Base-by-base conservation (phyloP, 2,113 vertebrate species). In the Podarcis muralis region DNA sequence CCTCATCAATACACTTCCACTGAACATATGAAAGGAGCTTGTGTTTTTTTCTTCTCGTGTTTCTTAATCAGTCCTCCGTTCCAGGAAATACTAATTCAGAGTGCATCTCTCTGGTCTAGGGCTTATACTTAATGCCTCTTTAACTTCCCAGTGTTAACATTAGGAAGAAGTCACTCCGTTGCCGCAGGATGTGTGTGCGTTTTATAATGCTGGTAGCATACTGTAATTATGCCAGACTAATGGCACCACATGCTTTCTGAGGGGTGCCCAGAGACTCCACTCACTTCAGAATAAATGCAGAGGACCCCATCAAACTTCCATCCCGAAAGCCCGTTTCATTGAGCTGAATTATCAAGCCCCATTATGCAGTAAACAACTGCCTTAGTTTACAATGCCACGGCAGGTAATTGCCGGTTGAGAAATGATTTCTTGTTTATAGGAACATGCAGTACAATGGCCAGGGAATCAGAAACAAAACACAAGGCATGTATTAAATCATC, bases 371-470 rank as follows among this genome's bases (percentile, higher is more conserved):
- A 86, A 85, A 27, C 79, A 83, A 35, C 0, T 37, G 81, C 32
- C 6, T 79, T 66, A 8, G 20, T 90, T 88, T 93, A 92, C 30
- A 93, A 6, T 37, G 86, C 53, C 78, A 84, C 30, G 66, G 89
- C 2, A 92, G 88, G 85, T 48, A 85, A 84, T 86, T 92, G 84
- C 16, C 30, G 1, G 20, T 83, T 84, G 32, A 92, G 37, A 87
- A 93, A 89, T 27, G n/a, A 88, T 91, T 88, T 83, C 20, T 93
- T 92, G 81, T 80, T 85, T 87, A 88, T 85, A 79, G 86, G 85
- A 90, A 92, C 32, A 87, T 5, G 37, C 32, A 35, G 72, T 74
- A 86, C 83, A 76, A 62, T 86, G 12, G 90, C 87, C 22, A 84
- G 57, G 20, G 77, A 81, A 8, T 80, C 5, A 0, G 35, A 93